Percentiles rank a stretch among this genome's conserved stretches.
phyloP scores from a whole-genome alignment of 2,797 vertebrate species.

The Epinephelus awoara region DNA sequence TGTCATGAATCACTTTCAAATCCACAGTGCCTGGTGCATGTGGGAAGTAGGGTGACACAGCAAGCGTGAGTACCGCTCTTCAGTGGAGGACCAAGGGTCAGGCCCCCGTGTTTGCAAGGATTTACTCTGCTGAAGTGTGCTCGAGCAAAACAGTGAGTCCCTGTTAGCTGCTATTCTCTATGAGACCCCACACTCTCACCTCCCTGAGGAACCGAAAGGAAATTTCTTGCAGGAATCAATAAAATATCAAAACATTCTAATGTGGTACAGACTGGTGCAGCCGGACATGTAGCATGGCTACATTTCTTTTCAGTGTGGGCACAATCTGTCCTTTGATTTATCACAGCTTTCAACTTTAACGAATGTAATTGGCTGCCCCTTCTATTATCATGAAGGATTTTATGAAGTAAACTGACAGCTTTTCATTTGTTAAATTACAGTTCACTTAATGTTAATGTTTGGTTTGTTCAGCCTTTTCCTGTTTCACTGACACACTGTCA shows the following conservation, averaged over 20 bases:
- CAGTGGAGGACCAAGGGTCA: conserved; percentile 1
- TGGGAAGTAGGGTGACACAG: neutral
- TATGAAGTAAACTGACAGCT: conserved; percentile 1
- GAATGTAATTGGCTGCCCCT: neutral
- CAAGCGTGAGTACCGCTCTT: neutral
- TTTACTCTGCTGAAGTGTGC: conserved; percentile 22
- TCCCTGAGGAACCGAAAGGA: conserved; percentile 12
- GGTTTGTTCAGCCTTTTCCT: neutral
- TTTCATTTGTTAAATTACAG: neutral
- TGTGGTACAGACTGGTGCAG: neutral
- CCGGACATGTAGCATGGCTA: neutral
- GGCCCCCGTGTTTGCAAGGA: neutral
- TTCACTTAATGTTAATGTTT: neutral
- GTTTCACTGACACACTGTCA: neutral
- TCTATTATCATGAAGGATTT: neutral
- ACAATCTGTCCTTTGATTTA: neutral
- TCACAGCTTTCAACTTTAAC: neutral
- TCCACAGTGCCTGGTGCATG: neutral
- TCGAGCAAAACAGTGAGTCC: conserved; percentile 20
- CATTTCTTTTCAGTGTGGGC: neutral
- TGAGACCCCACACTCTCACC: conserved; percentile 4
- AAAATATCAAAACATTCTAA: neutral
- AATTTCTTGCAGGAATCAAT: neutral
- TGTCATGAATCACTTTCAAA: neutral
- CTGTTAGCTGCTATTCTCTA: neutral